These are phyloP conservation scores for Halocynthia aurantium DNA, from an alignment of 23 tunicate genomes.

Conservation along the genomic window DNA sequence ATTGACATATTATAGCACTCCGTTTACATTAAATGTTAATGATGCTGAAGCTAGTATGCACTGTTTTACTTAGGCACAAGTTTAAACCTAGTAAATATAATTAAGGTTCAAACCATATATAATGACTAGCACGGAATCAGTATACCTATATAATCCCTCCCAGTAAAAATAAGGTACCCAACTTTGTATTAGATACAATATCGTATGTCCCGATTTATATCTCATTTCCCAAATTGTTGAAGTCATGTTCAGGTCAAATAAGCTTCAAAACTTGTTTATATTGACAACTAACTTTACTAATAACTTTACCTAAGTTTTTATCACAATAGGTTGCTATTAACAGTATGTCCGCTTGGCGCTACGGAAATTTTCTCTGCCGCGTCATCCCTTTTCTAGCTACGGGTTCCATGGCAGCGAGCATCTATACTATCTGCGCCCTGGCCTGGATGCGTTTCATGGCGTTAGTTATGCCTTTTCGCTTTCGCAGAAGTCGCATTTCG, in stretches of 20 bases:
- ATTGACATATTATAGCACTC: no score
- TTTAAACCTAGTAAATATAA: no score
- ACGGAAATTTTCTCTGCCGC: slow-evolving; percentile 52
- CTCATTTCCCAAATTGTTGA: no score
- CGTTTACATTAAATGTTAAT: no score
- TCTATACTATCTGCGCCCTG: slow-evolving; percentile 78
- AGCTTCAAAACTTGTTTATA: background rate
- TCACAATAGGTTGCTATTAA: background rate
- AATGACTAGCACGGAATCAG: no score
- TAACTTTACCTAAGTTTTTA: background rate
- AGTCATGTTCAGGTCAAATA: background rate
- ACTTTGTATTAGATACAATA: no score
- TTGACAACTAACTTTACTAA: background rate
- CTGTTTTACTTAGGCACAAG: no score
- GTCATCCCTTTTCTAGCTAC: slow-evolving; percentile 36
- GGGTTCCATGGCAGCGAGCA: slow-evolving; percentile 47
- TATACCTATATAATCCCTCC: no score
- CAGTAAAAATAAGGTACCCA: no score
- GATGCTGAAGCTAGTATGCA: no score
- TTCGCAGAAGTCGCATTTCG: slow-evolving; percentile 44
- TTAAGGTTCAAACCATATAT: no score
- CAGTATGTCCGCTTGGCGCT: slow-evolving; percentile 24
- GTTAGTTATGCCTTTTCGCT: slow-evolving; percentile 47
- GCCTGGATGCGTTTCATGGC: slow-evolving; percentile 79
- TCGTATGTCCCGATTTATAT: no score